Evolutionary conservation across 2,797 vertebrate species (phyloP).

Genomic region (Prionace glauca): DNA sequence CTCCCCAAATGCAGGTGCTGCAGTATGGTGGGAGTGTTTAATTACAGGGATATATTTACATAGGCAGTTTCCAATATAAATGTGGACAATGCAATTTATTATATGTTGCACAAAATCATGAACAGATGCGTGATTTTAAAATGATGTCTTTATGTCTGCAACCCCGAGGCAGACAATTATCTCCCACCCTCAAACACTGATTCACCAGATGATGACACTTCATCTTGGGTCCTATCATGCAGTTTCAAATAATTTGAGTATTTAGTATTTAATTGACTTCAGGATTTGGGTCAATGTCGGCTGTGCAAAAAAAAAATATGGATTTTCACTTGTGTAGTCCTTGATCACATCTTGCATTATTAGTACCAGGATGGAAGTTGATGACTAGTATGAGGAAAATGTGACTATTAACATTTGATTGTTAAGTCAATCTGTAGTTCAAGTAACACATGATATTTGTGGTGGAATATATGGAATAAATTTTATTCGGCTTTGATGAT

Average conservation of each 20-base stretch:
- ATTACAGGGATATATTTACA: not conserved
- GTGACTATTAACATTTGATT: not conserved
- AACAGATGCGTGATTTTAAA: not conserved
- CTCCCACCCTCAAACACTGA: not conserved
- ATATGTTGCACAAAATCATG: not conserved
- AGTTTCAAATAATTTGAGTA: not conserved
- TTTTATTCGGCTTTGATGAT: not conserved
- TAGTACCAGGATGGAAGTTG: not conserved
- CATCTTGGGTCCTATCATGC: not conserved
- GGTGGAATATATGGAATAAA: not conserved
- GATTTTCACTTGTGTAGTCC: not conserved
- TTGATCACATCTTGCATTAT: not conserved
- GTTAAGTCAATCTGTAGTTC: not conserved
- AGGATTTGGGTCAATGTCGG: not conserved
- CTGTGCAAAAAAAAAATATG: not conserved
- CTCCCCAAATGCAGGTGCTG: not conserved
- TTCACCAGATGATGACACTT: not conserved
- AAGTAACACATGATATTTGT: not conserved
- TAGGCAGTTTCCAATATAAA: not conserved
- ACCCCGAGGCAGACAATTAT: not conserved
- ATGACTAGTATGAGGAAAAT: not conserved
- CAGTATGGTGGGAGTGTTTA: not conserved
- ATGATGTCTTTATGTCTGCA: not conserved
- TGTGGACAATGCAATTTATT: not conserved
- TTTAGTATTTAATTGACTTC: not conserved